Evolutionary conservation across 2,888 invertebrate species (phyloP).

Genomic region (Sisyra terminalis): DNA sequence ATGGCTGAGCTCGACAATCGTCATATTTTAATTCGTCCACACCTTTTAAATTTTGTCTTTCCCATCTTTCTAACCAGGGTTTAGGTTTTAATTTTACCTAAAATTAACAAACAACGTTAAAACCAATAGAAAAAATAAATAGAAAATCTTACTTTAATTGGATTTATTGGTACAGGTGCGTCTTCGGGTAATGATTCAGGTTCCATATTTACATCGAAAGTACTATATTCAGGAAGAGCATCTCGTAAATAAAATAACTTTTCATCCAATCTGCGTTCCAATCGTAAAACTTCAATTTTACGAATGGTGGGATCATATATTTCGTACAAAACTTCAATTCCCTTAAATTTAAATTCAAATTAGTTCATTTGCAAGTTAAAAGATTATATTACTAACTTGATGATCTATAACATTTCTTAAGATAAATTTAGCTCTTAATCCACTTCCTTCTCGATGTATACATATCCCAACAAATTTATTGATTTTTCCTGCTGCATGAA

Average conservation of each 20-base stretch:
- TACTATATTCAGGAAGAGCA: slow-evolving; percentile 80
- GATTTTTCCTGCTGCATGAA: slow-evolving; percentile 66
- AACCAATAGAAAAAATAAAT: background rate
- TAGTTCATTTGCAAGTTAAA: background rate
- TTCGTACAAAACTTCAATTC: slow-evolving; percentile 58
- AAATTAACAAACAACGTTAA: slow-evolving; percentile 7
- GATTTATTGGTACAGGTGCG: slow-evolving; percentile 60
- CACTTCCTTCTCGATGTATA: slow-evolving; percentile 66
- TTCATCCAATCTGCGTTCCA: slow-evolving; percentile 87
- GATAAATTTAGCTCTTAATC: slow-evolving; percentile 69
- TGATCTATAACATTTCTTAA: slow-evolving; percentile 88
- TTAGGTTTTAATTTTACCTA: slow-evolving; percentile 56
- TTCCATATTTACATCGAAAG: slow-evolving; percentile 85
- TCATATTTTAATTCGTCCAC: slow-evolving; percentile 34
- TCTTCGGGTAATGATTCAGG: slow-evolving; percentile 64
- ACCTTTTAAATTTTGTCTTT: slow-evolving; percentile 59
- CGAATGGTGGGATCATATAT: slow-evolving; percentile 88
- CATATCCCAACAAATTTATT: slow-evolving; percentile 90
- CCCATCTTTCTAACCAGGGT: slow-evolving; percentile 91
- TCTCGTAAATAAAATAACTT: slow-evolving; percentile 78
- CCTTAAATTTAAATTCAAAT: slow-evolving; percentile 18
- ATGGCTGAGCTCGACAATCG: slow-evolving; percentile 45
- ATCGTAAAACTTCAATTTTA: slow-evolving; percentile 72
- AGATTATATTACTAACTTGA: slow-evolving; percentile 27
- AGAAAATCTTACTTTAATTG: slow-evolving; percentile 35